Evolutionary conservation across 2,797 vertebrate genomes (phyloP), one percentile per base, ranked within the genome.

Genomic region (Limosa lapponica): DNA sequence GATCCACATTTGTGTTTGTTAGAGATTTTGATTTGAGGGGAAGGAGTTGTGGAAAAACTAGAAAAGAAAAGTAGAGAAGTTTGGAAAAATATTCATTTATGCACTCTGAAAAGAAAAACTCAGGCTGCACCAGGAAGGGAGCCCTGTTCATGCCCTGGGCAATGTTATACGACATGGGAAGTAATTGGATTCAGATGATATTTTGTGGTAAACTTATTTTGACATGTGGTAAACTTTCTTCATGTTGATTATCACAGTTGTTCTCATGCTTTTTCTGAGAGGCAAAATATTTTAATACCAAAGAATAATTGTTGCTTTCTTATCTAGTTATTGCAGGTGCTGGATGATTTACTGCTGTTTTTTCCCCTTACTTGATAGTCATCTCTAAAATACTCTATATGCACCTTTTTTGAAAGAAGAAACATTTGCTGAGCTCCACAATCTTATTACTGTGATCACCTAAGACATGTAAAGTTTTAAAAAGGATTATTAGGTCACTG

Each of bases 161-260:
- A 43, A 36, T 51, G 28, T 89, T 93, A 78, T 15, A 66, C 0
- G 54, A 37, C 49, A 92, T 48, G 39, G 52, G 55, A 84, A 91
- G 37, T 94, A 94, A 90, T 96, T 94, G 83, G 69, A 94, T 90
- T 96, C 82, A 93, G 69, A 86, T 93, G n/a, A 44, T 93, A 78
- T 32, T 92, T 95, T 87, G 75, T 44, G 46, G 62, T 96, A 55
- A 90, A 75, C 90, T 95, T 87, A 70, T 65, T 95, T 75, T 89
- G 90, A 80, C 88, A 74, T 89, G 88, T 82, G 46, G 39, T 84
- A 90, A 87, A 84, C 73, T 87, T 93, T 81, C 73, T 89, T 92
- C 48, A 52, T 92, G 93, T 93, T 87, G 52, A 86, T 96, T 96
- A 94, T 96, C 88, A 51, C 72, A 43, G 65, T 92, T 83, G 34